Evolutionary conservation across 1,140 invertebrate genomes (phyloP), one percentile per base, ranked within the genome.

Genomic region (Thaumetopoea pityocampa): DNA sequence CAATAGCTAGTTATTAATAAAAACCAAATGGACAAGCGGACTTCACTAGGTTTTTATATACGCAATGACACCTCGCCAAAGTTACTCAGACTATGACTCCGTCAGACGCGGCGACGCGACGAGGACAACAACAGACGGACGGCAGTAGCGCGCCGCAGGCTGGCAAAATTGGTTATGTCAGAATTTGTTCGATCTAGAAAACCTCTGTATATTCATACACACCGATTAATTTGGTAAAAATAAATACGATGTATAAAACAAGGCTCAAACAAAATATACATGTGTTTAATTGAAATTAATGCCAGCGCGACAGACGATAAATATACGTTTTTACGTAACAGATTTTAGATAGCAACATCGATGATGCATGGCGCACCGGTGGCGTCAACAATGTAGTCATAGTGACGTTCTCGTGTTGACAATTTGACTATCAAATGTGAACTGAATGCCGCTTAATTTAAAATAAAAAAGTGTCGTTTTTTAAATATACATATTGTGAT

Each of bases 311-410:
- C n/a, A n/a, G n/a, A n/a, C n/a, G n/a, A n/a, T n/a, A n/a, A n/a
- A n/a, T 34, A 26, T n/a, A 46, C 23, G 18, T 37, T 54, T 67
- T 55, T 52, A 46, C 40, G 16, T 41, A 51, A 45, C 50, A 14
- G 14, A 30, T 32, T 7, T 18, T 17, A 41, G 38, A 56, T 58
- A 46, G 35, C 51, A 54, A 52, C 56, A 65, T 72, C 69, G 61
- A 73, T 67, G 62, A 64, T 57, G 64, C 66, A 53, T 67, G 62
- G 40, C 57, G 35, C 44, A 64, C 67, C 71, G 66, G n/a, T n/a
- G n/a, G 72, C 53, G 64, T 80, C 79, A 80, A 83, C 79, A 81
- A 73, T 78, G 79, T 83, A 79, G 74, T 58, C 77, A 84, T 81
- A 84, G 79, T 70, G 77, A 84, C 73, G 64, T 54, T 59, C 47